Evolutionary conservation across 2,113 vertebrate species (phyloP).

Genomic region (Mionectes macconnelli): DNA sequence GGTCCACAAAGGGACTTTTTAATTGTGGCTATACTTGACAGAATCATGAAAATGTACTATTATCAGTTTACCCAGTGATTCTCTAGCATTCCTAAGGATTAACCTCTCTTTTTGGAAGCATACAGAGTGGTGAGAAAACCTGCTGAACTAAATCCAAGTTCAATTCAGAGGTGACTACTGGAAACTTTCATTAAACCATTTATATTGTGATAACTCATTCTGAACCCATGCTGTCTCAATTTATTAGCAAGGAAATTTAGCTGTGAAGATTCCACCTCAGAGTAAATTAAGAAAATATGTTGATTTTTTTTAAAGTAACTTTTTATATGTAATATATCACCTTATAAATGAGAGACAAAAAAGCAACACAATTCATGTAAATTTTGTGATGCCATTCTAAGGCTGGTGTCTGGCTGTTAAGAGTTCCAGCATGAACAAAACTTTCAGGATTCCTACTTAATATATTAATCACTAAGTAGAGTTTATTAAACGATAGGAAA

Average conservation of each 20-base stretch:
- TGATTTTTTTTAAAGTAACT: not conserved
- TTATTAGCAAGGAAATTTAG: not conserved
- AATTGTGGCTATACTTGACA: constrained; percentile 58
- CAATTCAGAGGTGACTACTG: constrained; percentile 12
- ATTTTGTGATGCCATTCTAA: not conserved
- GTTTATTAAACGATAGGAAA: not conserved
- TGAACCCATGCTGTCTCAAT: not conserved
- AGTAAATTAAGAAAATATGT: not conserved
- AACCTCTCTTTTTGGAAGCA: constrained; percentile 31
- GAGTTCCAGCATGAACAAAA: not conserved
- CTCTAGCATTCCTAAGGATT: constrained; percentile 55
- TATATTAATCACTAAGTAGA: not conserved
- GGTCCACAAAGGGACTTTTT: constrained; percentile 46
- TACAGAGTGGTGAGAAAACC: constrained; percentile 33
- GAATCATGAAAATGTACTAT: constrained; percentile 62
- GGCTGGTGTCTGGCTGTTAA: not conserved
- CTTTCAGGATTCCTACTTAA: not conserved
- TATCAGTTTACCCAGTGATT: constrained; percentile 56
- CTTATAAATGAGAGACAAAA: not conserved
- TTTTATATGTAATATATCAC: not conserved
- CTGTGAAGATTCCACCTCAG: not conserved
- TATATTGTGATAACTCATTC: not conserved
- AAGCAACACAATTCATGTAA: not conserved
- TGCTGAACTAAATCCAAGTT: constrained; percentile 20
- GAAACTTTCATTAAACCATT: constrained; percentile 19